A percentile compares a stretch with the other conserved stretches of the same genome.
Conservation (phyloP, 2,888 invertebrate species). For the Andrena flavipes region DNA sequence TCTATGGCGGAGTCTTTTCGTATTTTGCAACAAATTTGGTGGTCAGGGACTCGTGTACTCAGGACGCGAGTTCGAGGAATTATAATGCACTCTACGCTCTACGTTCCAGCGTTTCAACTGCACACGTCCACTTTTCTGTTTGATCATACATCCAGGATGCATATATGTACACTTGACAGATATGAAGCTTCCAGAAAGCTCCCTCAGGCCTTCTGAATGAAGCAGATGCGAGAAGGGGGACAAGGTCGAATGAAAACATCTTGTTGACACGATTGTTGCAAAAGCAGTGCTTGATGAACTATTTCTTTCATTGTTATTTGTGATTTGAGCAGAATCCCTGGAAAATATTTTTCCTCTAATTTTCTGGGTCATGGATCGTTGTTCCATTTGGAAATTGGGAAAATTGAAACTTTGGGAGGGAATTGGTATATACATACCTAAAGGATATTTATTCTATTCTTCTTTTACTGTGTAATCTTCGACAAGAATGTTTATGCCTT, state of each 20-base stretch:
- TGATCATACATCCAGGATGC: constrained; percentile 27
- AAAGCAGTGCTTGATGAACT: constrained; percentile 30
- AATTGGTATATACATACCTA: no score
- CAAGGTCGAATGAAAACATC: constrained; percentile 36
- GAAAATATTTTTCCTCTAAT: no score
- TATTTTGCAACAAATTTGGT: no score
- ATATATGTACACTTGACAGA: constrained; percentile 21
- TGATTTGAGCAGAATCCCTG: no score
- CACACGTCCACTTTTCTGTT: constrained; percentile 7
- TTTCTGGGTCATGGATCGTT: no score
- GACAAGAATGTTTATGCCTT: no score
- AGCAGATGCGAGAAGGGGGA: constrained; percentile 5
- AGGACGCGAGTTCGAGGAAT: background rate
- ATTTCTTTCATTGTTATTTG: background rate
- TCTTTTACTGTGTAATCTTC: no score
- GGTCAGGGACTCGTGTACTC: no score
- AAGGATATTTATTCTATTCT: no score
- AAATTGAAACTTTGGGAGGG: no score
- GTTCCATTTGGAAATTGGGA: no score
- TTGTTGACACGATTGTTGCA: constrained; percentile 20
- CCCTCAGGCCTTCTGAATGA: constrained; percentile 21
- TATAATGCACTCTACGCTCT: background rate
- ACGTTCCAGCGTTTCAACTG: constrained; percentile 18
- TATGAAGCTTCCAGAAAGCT: constrained; percentile 20
- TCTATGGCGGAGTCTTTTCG: background rate